Base-by-base conservation (phyloP, 2,888 invertebrate species). In the Macrostomum cliftonense region DNA sequence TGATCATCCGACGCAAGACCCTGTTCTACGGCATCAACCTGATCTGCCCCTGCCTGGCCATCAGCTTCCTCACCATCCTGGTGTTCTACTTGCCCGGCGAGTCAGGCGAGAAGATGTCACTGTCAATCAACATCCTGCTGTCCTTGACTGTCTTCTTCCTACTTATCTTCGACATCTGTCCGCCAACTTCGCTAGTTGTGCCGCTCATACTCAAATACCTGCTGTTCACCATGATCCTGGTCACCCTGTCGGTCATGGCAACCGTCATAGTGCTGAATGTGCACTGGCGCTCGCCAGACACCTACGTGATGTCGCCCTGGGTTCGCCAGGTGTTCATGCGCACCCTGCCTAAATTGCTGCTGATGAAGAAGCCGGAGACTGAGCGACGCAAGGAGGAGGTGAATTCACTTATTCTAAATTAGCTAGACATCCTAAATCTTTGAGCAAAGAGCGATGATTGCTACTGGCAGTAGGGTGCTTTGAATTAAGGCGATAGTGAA, bases 91-190 rank as follows among this genome's bases (percentile, higher is more conserved):
- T 93, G 53, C 91, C 91, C 0, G 88, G 88, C 36, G 93, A 93
- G 71, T 89, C 89, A 1, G 89, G 89, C 42, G 91, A 93, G 72
- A 91, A 93, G 77, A 88, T 95, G 58, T 87, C 91, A 63, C 78
- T 95, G 64, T 91, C 91, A 76, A 86, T 88, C 70, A 88, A 87
- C 57, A 87, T 91, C 73, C 80, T 93, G 59, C 83, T 91, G 63
- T 88, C 91, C 55, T 77, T 91, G 71, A 91, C 89, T 67, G 88
- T 93, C 75, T 93, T 91, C 77, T 89, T 91, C 77, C 77, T 93
- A 70, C 78, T 93, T 63, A 75, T 93, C 72, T 89, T 88, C 56
- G 78, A 67, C 45, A 89, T 91, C 72, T 89, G 91, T 71, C 91
- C 91, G 54, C 91, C 91, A 55, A 93, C 91, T n/a, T 88, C 88